phyloP scores from a whole-genome alignment of 2,113 vertebrate species.

The Hippocampus barbouri region DNA sequence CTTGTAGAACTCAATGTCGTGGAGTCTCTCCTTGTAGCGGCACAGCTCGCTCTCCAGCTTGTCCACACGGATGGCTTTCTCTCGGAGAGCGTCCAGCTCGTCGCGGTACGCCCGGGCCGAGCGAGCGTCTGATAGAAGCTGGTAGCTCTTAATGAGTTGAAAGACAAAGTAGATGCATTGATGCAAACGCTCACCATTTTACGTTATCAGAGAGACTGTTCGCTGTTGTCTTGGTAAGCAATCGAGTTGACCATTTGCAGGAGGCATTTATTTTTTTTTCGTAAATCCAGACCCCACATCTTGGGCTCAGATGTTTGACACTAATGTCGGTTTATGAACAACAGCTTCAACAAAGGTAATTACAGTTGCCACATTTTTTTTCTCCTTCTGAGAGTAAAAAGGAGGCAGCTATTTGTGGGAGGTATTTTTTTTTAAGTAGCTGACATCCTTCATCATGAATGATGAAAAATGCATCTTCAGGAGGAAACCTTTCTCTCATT shows the following conservation, averaged over 20 bases:
- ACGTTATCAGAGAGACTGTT: neutral
- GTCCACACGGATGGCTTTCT: slow-evolving; percentile 92
- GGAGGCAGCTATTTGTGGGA: too few species aligned
- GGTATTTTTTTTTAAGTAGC: too few species aligned
- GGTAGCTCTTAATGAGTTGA: slow-evolving; percentile 79
- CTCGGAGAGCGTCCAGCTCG: slow-evolving; percentile 91
- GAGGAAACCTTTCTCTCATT: too few species aligned
- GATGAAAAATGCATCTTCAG: too few species aligned
- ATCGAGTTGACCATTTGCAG: neutral
- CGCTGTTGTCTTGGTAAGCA: neutral
- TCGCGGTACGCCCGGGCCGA: slow-evolving; percentile 91
- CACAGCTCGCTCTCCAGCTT: slow-evolving; percentile 95
- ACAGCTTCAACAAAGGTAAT: too few species aligned
- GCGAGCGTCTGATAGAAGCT: slow-evolving; percentile 88
- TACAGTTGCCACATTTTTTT: too few species aligned
- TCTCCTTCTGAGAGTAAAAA: too few species aligned
- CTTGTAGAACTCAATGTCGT: slow-evolving; percentile 97
- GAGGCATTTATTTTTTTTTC: neutral
- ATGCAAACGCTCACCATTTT: neutral
- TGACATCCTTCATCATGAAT: too few species aligned
- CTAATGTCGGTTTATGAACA: too few species aligned
- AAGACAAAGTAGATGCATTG: neutral
- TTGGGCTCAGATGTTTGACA: too few species aligned
- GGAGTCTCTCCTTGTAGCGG: slow-evolving; percentile 90
- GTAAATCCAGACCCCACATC: too few species aligned